phyloP scores from a whole-genome alignment of 1,140 invertebrate species.

The Macrostomum lignano region DNA sequence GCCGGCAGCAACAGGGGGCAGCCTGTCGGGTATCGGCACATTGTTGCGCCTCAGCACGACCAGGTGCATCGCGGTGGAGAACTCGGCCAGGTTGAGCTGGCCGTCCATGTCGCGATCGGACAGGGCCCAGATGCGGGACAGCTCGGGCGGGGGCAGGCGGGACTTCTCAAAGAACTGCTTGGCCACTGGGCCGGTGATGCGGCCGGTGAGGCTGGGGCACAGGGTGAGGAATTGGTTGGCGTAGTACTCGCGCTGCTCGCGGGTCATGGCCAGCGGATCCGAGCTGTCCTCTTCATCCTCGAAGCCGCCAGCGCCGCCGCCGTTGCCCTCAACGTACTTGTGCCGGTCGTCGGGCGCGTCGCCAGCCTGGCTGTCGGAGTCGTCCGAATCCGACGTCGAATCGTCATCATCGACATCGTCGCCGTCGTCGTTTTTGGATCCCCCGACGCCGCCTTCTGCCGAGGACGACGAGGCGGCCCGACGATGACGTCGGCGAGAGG shows the following conservation, averaged over 20 bases:
- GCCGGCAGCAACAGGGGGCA: too few species aligned
- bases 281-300: constrained; percentile 32
- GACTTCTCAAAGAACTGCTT: constrained; percentile 86
- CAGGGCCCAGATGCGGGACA: constrained; percentile 47
- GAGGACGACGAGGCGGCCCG: too few species aligned
- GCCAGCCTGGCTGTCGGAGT: constrained; percentile 45
- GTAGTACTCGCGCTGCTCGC: constrained; percentile 70
- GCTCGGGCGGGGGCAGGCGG: constrained; percentile 53
- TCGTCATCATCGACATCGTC: constrained; percentile 5
- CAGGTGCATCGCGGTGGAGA: constrained; percentile 5
- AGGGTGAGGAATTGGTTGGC: constrained; percentile 56
- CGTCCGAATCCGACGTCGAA: constrained; percentile 40
- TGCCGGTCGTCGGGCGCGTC: constrained; percentile 35
- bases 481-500: too few species aligned
- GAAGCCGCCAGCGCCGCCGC: constrained; percentile 15
- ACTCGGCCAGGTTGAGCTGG: neutral
- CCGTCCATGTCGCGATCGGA: constrained; percentile 3
- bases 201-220: constrained; percentile 48
- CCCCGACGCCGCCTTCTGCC: too few species aligned
- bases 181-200: constrained; percentile 45
- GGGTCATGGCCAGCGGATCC: too few species aligned
- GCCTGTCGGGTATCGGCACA: neutral
- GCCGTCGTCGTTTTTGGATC: constrained; percentile 2
- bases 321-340: constrained; percentile 6
- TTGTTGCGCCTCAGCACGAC: constrained; percentile 4